phyloP scores from a whole-genome alignment of 1,140 invertebrate species.

The Heliconius hewitsoni region DNA sequence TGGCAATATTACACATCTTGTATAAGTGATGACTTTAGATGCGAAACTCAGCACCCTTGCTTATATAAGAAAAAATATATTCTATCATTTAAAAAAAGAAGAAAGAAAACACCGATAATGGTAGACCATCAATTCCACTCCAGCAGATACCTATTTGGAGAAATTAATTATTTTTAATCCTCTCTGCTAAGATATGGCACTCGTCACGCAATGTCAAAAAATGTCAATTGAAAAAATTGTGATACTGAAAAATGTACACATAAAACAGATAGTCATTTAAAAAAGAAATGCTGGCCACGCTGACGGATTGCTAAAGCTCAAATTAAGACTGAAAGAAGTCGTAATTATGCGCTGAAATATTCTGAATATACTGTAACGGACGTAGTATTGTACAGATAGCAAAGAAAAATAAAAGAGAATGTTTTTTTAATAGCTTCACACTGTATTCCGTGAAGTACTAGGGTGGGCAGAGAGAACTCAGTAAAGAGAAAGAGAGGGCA shows the following conservation, averaged over 20 bases:
- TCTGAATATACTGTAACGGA: constrained; percentile 53
- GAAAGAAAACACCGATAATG: too few relatives aligned
- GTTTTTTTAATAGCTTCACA: neutral
- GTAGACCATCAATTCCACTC: too few relatives aligned
- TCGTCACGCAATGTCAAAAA: too few relatives aligned
- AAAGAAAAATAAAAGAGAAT: constrained; percentile 10
- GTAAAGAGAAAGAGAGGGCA: too few relatives aligned
- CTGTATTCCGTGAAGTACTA: neutral
- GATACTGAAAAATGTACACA: neutral
- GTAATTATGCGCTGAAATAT: constrained; percentile 68
- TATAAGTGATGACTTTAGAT: too few relatives aligned
- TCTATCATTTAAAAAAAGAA: too few relatives aligned
- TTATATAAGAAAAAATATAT: too few relatives aligned
- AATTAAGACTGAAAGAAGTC: constrained; percentile 61
- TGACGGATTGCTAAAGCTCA: constrained; percentile 30
- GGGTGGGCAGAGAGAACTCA: neutral
- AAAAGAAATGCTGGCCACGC: constrained; percentile 14
- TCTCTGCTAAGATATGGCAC: too few relatives aligned
- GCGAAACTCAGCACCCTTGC: too few relatives aligned
- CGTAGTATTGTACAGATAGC: constrained; percentile 47
- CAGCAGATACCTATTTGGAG: too few relatives aligned
- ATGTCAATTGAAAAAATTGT: neutral
- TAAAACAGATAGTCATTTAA: neutral
- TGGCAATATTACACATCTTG: too few relatives aligned
- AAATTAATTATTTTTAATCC: too few relatives aligned